phyloP scores from a whole-genome alignment of 2,113 vertebrate species.

The Corynorhinus townsendii region DNA sequence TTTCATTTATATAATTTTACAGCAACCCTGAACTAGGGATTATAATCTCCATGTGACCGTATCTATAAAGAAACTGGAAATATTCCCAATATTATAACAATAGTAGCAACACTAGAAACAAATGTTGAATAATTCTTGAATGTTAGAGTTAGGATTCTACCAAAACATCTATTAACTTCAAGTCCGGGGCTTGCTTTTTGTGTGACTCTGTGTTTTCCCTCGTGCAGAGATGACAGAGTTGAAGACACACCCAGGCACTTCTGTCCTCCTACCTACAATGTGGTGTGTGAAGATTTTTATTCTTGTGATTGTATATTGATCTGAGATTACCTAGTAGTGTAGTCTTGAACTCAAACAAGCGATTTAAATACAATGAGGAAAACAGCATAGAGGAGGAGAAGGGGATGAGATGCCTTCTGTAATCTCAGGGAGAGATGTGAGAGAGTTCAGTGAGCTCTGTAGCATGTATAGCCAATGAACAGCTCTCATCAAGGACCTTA shows the following conservation, averaged over 20 bases:
- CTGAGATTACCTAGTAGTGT: neutral
- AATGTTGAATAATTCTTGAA: neutral
- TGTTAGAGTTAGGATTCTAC: neutral
- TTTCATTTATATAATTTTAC: neutral
- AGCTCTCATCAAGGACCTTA: neutral
- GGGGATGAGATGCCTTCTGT: neutral
- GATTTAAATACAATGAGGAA: neutral
- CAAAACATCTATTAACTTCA: neutral
- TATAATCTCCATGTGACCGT: neutral
- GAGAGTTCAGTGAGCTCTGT: neutral
- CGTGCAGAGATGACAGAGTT: neutral
- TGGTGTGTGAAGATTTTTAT: neutral
- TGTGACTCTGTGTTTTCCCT: neutral
- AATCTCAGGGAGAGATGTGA: neutral
- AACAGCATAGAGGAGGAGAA: neutral
- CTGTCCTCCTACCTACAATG: neutral
- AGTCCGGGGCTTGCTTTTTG: neutral
- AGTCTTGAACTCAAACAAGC: neutral
- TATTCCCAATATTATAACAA: neutral
- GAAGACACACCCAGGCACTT: neutral
- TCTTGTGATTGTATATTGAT: neutral
- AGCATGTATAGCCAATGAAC: neutral
- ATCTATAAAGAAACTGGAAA: neutral
- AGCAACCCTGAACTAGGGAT: neutral
- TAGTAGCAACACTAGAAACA: neutral